Evolutionary conservation across 2,888 invertebrate genomes (phyloP).

Genomic region (Microctonus brassicae): DNA sequence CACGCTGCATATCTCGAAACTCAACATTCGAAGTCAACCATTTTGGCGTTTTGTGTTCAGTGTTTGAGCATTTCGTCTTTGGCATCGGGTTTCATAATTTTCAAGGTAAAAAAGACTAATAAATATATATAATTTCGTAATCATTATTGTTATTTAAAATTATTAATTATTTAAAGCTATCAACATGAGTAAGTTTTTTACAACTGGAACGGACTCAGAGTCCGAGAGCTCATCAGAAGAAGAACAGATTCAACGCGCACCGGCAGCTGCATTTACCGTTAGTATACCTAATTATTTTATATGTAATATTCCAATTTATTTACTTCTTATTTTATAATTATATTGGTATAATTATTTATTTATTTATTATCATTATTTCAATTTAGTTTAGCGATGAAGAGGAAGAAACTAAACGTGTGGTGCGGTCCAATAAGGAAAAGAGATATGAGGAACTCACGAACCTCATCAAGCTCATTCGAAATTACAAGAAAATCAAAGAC

Average conservation of each 20-base stretch:
- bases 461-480: constrained; percentile 91
- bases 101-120: no score
- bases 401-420: constrained; percentile 95
- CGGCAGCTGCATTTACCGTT: constrained; percentile 83
- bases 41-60: no score
- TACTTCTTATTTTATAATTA: no score
- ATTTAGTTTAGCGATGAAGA: constrained; percentile 91
- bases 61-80: no score
- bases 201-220: constrained; percentile 94
- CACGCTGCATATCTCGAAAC: no score
- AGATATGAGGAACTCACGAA: constrained; percentile 94
- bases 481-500: constrained; percentile 98
- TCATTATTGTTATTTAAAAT: no score
- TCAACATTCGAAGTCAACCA: no score
- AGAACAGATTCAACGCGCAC: constrained; percentile 83
- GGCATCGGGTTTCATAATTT: no score
- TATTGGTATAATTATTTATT: no score
- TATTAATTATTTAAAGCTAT: no score
- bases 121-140: no score
- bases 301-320: no score
- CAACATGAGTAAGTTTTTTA: constrained; percentile 94
- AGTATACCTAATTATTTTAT: constrained; percentile 68
- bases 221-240: constrained; percentile 92
- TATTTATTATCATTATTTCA: constrained; percentile 15
- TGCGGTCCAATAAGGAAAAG: constrained; percentile 97